These are phyloP conservation scores for Drosophila kikkawai DNA, from an alignment of 1,140 invertebrate genomes.

Conservation along the genomic window DNA sequence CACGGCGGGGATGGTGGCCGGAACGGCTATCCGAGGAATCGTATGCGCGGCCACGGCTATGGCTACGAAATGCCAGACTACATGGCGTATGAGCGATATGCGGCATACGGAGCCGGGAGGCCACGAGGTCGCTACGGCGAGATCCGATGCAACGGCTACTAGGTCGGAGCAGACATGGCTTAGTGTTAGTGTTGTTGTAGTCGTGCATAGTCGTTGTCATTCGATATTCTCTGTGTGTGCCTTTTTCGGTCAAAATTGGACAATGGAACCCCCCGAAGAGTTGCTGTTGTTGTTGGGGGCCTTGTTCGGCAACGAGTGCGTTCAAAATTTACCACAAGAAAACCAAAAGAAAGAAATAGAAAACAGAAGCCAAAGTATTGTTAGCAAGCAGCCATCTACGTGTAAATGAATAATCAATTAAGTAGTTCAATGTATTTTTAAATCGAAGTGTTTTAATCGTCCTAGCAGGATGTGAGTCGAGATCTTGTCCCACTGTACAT, in stretches of 20 bases:
- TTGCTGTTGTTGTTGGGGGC: constrained; percentile 47
- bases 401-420: constrained; percentile 67
- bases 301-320: constrained; percentile 61
- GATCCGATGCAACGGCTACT: constrained; percentile 77
- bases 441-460: constrained; percentile 56
- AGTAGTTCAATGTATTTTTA: constrained; percentile 79
- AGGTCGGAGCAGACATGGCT: constrained; percentile 20
- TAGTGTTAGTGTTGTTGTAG: constrained; percentile 57
- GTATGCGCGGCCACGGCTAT: constrained; percentile 54
- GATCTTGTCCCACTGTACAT: constrained; percentile 75
- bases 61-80: constrained; percentile 64
- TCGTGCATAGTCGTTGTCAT: constrained; percentile 72
- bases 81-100: constrained; percentile 78
- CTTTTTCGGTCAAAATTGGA: constrained; percentile 81
- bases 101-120: constrained; percentile 51
- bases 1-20: constrained; percentile 2
- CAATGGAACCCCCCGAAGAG: constrained; percentile 54
- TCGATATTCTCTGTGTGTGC: constrained; percentile 80
- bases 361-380: constrained; percentile 71
- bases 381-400: constrained; percentile 46
- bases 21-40: constrained; percentile 29
- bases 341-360: constrained; percentile 13
- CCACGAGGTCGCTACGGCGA: constrained; percentile 62
- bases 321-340: constrained; percentile 65
- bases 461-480: constrained; percentile 26